Conservation (phyloP, 2,888 invertebrate genomes). For the Melangyna quadrimaculata region DNA sequence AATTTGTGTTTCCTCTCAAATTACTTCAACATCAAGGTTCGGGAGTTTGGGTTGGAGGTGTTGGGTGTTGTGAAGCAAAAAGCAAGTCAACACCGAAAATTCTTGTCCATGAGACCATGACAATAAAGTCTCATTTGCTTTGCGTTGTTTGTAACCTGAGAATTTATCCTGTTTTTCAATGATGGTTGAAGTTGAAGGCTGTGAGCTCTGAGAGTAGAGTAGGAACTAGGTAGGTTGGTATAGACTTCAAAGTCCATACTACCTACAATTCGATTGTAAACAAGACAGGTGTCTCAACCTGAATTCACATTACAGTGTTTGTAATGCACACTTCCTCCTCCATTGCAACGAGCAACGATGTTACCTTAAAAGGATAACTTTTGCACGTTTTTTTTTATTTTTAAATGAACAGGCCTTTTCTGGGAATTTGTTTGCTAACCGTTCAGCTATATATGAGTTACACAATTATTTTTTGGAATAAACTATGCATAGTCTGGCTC, state of each 20-base stretch:
- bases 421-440: not conserved
- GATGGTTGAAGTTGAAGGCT: not conserved
- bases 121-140: constrained; percentile 42
- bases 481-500: not conserved
- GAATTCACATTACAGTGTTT: not conserved
- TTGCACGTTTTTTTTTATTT: not conserved
- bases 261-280: not conserved
- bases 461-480: not conserved
- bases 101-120: constrained; percentile 43
- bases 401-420: not conserved
- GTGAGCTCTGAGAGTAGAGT: not conserved
- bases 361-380: not conserved
- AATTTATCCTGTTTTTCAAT: constrained; percentile 1
- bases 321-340: not conserved
- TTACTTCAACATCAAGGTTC: constrained; percentile 21
- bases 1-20: constrained; percentile 58
- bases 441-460: not conserved
- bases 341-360: not conserved
- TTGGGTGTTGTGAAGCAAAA: not conserved
- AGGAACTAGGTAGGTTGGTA: not conserved
- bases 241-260: no score
- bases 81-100: constrained; percentile 33
- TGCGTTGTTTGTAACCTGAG: constrained; percentile 47
- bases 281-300: not conserved
- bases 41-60: not conserved